Percentiles rank a stretch among this genome's conserved stretches.
These are phyloP conservation scores for Schizopygopsis pylzovi DNA, from an alignment of 2,797 vertebrate genomes.

Conservation along the genomic window DNA sequence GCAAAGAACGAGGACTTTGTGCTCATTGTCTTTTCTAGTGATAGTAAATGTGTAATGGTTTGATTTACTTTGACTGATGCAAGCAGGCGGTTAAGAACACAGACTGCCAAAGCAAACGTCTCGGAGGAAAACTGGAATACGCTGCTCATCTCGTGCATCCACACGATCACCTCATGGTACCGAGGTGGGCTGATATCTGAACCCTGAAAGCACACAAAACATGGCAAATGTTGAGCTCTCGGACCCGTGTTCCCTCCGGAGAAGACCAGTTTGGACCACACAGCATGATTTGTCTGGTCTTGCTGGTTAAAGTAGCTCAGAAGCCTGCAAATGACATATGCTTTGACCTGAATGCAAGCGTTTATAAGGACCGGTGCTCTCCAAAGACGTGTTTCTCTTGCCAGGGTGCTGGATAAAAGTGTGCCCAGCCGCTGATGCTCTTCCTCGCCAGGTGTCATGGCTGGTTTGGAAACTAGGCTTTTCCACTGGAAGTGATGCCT, in stretches of 20 bases:
- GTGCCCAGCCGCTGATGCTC: conserved; percentile 67
- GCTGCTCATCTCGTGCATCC: conserved; percentile 76
- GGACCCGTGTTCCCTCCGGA: not conserved
- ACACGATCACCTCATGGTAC: conserved; percentile 75
- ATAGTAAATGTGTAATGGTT: fast-evolving
- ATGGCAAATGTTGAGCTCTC: not conserved
- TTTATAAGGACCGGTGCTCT: conserved; percentile 78
- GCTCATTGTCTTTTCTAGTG: not conserved
- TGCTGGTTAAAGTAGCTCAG: not conserved
- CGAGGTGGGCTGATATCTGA: conserved; percentile 75
- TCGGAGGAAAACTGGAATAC: conserved; percentile 77
- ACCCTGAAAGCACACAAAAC: conserved; percentile 67
- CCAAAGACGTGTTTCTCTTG: conserved; percentile 78
- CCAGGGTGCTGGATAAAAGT: conserved; percentile 77
- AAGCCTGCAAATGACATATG: not conserved
- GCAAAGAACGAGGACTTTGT: conserved; percentile 7
- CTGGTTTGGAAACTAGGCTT: conserved; percentile 69
- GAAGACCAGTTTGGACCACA: not conserved
- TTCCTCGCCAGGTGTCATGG: conserved; percentile 73
- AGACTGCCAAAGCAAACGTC: conserved; percentile 77
- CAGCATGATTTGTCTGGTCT: not conserved
- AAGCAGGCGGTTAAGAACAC: conserved; percentile 77
- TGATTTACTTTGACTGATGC: conserved; percentile 76
- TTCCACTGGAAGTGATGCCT: conserved; percentile 71
- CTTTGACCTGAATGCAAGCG: conserved; percentile 74